Evolutionary conservation across 2,888 invertebrate genomes (phyloP), one percentile per base, ranked within the genome.

Genomic region (Ophion slaviceki): DNA sequence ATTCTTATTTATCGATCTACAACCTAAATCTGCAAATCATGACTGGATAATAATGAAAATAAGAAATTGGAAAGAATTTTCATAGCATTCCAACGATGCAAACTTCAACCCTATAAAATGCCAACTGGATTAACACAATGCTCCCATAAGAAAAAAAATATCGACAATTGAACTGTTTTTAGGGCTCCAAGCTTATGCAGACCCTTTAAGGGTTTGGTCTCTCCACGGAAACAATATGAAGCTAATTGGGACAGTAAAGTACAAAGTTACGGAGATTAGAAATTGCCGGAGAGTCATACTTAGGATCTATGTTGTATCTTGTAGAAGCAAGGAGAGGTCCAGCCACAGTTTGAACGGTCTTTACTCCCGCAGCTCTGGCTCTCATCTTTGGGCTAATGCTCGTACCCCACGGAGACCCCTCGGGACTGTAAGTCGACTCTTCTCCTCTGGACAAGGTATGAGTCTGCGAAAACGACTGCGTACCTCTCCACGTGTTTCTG

Each of bases 321-420:
- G 94, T 94, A 0, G 95, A 94, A 59, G 94, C 92, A 47, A 95
- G 90, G 53, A 95, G 89, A 0, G 95, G 95, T 47, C 95, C 95
- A 11, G 93, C 93, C 7, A 92, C 90, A 11, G 93, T 92, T 80
- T 93, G 94, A 0, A 93, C 91, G 2, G 92, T 91, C 84, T 91
- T 93, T 0, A 91, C 71, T 0, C 91, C 91, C 1, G 74, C 85
- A 28, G 89, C 89, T 82, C 89, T 91, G 0, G 90, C 80, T 32
- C 90, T 90, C 85, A 91, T 91, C 82, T 92, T 93, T 0, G 92
- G 92, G 85, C 92, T 92, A 20, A 89, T 91, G 24, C 87, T 91
- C 0, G 89, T 88, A 3, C 91, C 91, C 93, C 93, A 94, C 0
- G 92, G 90, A 7, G 93, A 92, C 14, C 89, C 88, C 59, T 92